A percentile compares a stretch with the other conserved stretches of the same genome.
These are phyloP conservation scores for Cerceris rybyensis DNA, from an alignment of 2,888 invertebrate species.

Conservation along the genomic window DNA sequence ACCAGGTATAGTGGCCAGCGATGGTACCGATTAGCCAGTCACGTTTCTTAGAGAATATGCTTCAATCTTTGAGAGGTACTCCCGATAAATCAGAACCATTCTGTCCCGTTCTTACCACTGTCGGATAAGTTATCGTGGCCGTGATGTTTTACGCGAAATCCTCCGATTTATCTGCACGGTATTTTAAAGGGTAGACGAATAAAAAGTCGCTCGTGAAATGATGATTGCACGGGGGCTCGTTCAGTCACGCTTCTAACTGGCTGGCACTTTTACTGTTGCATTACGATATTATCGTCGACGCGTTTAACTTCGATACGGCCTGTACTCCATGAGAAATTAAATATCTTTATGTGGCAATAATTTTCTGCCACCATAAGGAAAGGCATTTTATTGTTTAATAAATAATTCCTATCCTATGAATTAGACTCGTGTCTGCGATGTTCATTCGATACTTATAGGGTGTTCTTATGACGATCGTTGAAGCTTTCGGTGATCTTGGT, in stretches of 20 bases:
- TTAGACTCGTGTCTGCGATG: not conserved
- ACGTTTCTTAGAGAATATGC: conserved; percentile 53
- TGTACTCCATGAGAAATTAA: conserved; percentile 12
- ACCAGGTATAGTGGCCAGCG: conserved; percentile 38
- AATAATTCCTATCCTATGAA: conserved; percentile 15
- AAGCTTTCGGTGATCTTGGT: too few species aligned
- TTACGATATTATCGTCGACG: conserved; percentile 34
- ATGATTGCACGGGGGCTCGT: conserved; percentile 14
- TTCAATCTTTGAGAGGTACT: conserved; percentile 44
- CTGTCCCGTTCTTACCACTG: conserved; percentile 10
- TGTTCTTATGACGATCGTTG: too few species aligned
- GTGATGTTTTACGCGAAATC: conserved; percentile 27
- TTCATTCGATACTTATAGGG: too few species aligned
- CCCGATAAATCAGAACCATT: conserved; percentile 47
- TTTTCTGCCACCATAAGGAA: not conserved
- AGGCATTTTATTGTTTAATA: conserved; percentile 25
- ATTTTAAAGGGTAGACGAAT: conserved; percentile 8
- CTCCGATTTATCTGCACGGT: conserved; percentile 7
- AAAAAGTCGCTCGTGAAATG: conserved; percentile 15
- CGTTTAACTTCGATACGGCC: conserved; percentile 1
- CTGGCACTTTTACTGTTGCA: conserved; percentile 5
- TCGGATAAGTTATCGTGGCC: conserved; percentile 29
- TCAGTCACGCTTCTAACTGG: conserved; percentile 26
- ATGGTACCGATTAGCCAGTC: conserved; percentile 60
- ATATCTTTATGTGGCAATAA: conserved; percentile 10